phyloP scores from a whole-genome alignment of 2,888 invertebrate genomes.

The Cyclophora albipunctata region DNA sequence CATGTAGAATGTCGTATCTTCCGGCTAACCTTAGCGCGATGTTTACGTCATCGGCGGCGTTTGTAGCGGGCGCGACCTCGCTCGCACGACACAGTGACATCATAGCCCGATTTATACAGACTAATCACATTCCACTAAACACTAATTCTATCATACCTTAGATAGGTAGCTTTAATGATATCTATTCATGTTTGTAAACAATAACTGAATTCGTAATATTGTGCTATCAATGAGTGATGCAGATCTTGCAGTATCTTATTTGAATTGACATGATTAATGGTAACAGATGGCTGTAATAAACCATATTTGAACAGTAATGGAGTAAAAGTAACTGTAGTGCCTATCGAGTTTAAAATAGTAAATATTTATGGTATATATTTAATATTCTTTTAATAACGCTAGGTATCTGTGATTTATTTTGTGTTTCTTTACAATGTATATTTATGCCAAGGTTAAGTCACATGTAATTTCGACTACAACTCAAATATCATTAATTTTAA shows the following conservation, averaged over 20 bases:
- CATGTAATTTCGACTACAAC: constrained; percentile 9
- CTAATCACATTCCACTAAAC: constrained; percentile 37
- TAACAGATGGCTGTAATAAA: no score
- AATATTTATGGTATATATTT: no score
- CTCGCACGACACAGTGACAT: constrained; percentile 72
- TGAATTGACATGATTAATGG: no score
- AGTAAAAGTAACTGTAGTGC: no score
- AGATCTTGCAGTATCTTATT: no score
- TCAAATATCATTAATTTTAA: neutral
- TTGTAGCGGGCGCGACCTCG: constrained; percentile 67
- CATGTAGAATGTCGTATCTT: constrained; percentile 30
- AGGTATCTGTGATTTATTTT: no score
- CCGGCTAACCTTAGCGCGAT: constrained; percentile 61
- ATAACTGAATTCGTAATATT: neutral
- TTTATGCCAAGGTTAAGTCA: constrained; percentile 42
- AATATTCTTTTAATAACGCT: no score
- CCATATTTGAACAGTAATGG: no score
- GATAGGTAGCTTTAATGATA: no score
- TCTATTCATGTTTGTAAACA: neutral
- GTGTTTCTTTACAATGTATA: constrained; percentile 11
- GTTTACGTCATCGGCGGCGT: constrained; percentile 71
- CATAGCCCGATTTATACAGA: constrained; percentile 62
- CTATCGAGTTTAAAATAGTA: no score
- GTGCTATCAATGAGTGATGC: no score
- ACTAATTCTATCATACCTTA: neutral